These are phyloP conservation scores for Galaxias olidus DNA, from an alignment of 2,797 vertebrate species.

Conservation along the genomic window DNA sequence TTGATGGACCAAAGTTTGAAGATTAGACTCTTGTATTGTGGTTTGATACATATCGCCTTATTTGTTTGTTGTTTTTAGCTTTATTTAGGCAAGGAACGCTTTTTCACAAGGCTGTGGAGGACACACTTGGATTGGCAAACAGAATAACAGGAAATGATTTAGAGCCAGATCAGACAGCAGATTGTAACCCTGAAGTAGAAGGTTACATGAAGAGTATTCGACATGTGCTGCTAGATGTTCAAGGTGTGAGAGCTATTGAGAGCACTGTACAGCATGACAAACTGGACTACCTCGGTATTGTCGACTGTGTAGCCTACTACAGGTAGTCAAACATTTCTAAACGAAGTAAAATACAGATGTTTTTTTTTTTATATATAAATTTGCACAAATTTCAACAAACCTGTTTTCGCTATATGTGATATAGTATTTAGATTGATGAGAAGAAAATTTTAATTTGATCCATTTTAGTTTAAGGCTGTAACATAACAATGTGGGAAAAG, in stretches of 20 bases:
- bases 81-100: conserved; percentile 85
- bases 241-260: conserved; percentile 83
- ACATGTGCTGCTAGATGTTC: conserved; percentile 81
- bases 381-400: no score
- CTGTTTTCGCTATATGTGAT: no score
- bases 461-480: no score
- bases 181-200: conserved; percentile 46
- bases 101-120: conserved; percentile 87
- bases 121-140: conserved; percentile 63
- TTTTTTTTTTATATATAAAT: no score
- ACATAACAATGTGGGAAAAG: no score
- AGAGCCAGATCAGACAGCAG: conserved; percentile 41
- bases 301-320: conserved; percentile 93
- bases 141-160: conserved; percentile 39
- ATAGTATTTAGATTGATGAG: no score
- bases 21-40: no score
- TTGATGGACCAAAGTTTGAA: no score
- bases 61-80: conserved; percentile 64
- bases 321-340: no score
- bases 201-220: conserved; percentile 86
- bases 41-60: conserved; percentile 13
- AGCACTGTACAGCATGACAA: conserved; percentile 83
- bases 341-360: no score
- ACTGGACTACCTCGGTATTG: conserved; percentile 86
- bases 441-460: no score